Evolutionary conservation across 1,140 invertebrate genomes (phyloP).

Genomic region (Papilio xuthus): DNA sequence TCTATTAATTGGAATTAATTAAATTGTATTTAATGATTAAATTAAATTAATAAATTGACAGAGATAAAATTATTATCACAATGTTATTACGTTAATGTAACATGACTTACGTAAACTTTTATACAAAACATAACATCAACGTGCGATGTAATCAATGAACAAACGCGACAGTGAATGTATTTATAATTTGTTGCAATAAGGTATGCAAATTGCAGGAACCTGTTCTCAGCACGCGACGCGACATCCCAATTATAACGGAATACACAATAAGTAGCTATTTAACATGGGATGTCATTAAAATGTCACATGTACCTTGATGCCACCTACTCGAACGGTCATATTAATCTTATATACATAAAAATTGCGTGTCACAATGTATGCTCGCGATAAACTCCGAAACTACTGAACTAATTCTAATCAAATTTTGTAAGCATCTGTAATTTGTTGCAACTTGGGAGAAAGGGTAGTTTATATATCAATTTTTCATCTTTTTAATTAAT

Average conservation of each 20-base stretch:
- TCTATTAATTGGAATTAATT: not conserved
- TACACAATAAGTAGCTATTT: not conserved
- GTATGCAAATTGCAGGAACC: not conserved
- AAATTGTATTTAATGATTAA: too few species aligned
- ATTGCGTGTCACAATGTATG: too few species aligned
- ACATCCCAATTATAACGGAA: constrained; percentile 6
- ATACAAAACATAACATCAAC: not conserved
- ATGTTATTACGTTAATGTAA: not conserved
- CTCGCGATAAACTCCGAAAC: too few species aligned
- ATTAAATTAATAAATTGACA: too few species aligned
- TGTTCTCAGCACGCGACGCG: not conserved
- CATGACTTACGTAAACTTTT: not conserved
- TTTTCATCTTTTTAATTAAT: too few species aligned
- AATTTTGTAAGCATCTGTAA: too few species aligned
- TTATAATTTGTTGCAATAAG: constrained; percentile 1
- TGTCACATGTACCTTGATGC: not conserved
- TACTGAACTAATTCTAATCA: too few species aligned
- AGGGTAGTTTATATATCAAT: too few species aligned
- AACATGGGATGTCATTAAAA: not conserved
- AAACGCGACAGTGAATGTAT: not conserved
- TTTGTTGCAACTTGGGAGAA: too few species aligned
- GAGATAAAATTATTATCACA: too few species aligned
- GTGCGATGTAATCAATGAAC: not conserved
- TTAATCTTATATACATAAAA: not conserved
- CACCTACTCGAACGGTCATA: not conserved